Conservation (phyloP, 2,888 invertebrate species). For the Conus canariensis region DNA sequence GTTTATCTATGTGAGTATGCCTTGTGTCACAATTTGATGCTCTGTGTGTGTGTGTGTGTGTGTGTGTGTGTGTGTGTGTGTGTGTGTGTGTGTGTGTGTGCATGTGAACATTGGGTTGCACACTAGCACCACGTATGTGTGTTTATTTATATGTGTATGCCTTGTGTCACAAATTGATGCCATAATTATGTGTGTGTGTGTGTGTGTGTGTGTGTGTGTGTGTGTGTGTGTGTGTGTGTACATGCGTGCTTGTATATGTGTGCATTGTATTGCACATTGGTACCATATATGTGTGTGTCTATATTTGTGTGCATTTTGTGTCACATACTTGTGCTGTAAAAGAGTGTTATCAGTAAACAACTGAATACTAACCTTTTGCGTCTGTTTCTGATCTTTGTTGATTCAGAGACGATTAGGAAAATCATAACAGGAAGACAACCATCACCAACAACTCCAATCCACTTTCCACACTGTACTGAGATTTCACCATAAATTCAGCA, state of each 20-base stretch:
- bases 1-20: too few species aligned
- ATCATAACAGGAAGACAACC: too few species aligned
- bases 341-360: too few species aligned
- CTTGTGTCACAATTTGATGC: too few species aligned
- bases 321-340: background rate
- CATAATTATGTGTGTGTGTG: background rate
- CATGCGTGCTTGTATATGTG: background rate
- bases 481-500: too few species aligned
- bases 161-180: too few species aligned
- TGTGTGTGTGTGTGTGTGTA: background rate
- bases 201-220: background rate
- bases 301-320: background rate
- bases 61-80: background rate
- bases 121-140: background rate
- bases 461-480: too few species aligned
- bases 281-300: background rate
- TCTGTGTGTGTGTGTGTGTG: background rate
- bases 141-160: conserved; percentile 1
- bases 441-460: too few species aligned
- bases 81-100: background rate
- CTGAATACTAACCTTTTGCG: too few species aligned
- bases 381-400: too few species aligned
- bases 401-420: too few species aligned
- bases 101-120: background rate
- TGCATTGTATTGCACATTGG: background rate